phyloP scores from a whole-genome alignment of 2,797 vertebrate species.

The Gymnoscopelus microlampas region DNA sequence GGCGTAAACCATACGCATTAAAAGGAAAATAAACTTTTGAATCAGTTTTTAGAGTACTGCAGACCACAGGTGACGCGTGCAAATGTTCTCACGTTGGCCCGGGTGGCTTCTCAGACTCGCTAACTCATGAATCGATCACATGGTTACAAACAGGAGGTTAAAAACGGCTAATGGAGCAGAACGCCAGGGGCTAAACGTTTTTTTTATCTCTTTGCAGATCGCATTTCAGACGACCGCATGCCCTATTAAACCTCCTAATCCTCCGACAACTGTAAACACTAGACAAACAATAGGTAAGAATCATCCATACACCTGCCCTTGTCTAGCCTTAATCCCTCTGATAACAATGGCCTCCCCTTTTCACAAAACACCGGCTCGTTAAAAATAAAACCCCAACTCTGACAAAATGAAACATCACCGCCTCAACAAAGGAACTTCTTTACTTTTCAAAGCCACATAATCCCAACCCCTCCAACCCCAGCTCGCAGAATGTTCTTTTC shows the following conservation, averaged over 20 bases:
- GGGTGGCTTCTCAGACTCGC: no score
- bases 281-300: slow-evolving; percentile 17
- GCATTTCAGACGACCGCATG: slow-evolving; percentile 20
- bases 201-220: slow-evolving; percentile 1
- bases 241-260: slow-evolving; percentile 31
- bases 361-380: slow-evolving; percentile 40
- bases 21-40: no score
- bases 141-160: no score
- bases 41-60: no score
- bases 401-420: slow-evolving; percentile 47
- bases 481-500: background rate
- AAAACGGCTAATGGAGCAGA: background rate
- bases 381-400: slow-evolving; percentile 54
- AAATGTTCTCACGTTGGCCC: no score
- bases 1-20: no score
- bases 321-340: slow-evolving; percentile 42
- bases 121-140: no score
- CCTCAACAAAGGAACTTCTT: slow-evolving; percentile 53
- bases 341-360: slow-evolving; percentile 50
- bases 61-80: no score
- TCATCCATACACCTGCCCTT: background rate
- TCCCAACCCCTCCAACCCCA: no score
- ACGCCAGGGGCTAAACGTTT: no score
- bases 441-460: slow-evolving; percentile 37
- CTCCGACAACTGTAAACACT: slow-evolving; percentile 17